Evolutionary conservation across 2,113 vertebrate genomes (phyloP).

Genomic region (Rattus norvegicus): GRCr8 NC_086022.1:126786001-126786500

Average conservation of each 20-base stretch:
- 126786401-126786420: background rate
- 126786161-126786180: background rate
- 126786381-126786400: background rate
- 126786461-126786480: background rate
- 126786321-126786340: background rate
- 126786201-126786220: background rate
- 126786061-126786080: background rate
- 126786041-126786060: background rate
- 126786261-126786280: background rate
- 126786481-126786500: background rate
- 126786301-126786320: background rate
- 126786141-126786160: background rate
- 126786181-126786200: background rate
- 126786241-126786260: background rate
- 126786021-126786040: background rate
- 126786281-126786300: background rate
- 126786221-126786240: too few relatives aligned
- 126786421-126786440: background rate
- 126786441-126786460: background rate
- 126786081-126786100: background rate
- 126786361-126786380: background rate
- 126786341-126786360: background rate
- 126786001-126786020: background rate
- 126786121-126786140: background rate
- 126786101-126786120: background rate